Evolutionary conservation across 2,113 vertebrate genomes (phyloP), one percentile per base, ranked within the genome.

Genomic region (Seriola rivoliana): DNA sequence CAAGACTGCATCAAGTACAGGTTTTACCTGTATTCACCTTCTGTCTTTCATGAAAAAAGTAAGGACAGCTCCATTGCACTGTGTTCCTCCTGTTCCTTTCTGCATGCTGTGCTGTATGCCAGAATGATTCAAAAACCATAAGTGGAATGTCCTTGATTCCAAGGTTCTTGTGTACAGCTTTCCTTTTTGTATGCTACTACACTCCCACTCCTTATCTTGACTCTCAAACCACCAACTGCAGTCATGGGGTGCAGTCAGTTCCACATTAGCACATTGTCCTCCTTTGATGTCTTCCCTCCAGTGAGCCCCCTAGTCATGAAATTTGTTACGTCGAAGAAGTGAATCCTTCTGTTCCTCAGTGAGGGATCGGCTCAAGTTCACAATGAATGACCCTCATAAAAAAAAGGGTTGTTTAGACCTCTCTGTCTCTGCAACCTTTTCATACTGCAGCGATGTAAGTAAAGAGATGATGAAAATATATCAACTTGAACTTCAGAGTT

Each of bases 261-360:
- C 84, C 82, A 88, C 87, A 81, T 90, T 84, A 86, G 81, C 73
- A 82, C 60, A 80, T 82, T 86, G 90, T 80, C 78, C 63, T 80
- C 77, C 84, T 88, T 93, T 93, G 87, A 92, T 87, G 90, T 93
- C 80, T 48, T 21, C 54, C 89, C 75, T 67, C 67, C 55, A 79
- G 85, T 50, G 73, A 79, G 81, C 64, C 89, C 86, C 72, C 81
- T 57, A 77, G 87, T 82, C 81, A 78, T 57, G 29, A 23, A 81
- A 86, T 84, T 78, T 54, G 73, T 74, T 75, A 85, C 71, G 25
- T 85, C 3, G 8, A 40, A 69, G 50, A 34, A 80, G 74, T 7
- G 40, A 82, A 59, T 29, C 67, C 29, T 62, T 67, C 71, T 50
- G 78, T 75, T 82, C 57, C 17, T 58, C 69, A 1, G 80, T 21